Evolutionary conservation across 2,888 invertebrate species (phyloP), one percentile per base, ranked within the genome.

Genomic region (Smittia aterrima): DNA sequence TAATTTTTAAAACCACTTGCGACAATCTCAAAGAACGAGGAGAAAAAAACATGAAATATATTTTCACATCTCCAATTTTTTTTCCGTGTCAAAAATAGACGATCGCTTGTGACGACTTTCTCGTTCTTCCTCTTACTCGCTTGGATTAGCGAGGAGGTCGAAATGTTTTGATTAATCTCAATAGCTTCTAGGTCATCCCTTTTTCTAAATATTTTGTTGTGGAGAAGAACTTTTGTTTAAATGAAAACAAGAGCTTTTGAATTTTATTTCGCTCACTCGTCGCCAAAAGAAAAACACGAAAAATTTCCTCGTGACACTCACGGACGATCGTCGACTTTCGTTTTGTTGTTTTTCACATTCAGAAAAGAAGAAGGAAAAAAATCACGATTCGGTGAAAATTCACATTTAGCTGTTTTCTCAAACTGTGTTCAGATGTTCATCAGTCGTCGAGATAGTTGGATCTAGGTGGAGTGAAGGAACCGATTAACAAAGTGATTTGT

Each of bases 401-500:
- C 22, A 58, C 58, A 58, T 58, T 22, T 18, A 58, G 58, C 18
- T 22, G 58, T 22, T 58, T 58, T 58, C 47, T 38, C 16, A 47
- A 58, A 22, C 58, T 58, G 58, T 47, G 47, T 22, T 71, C 70
- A 71, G 70, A 54, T 54, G 70, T 13, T 22, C 54, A 71, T 71
- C 70, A 71, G 70, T 54, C 54, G 54, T 54, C 27, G 70, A 41
- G 47, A 20, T n/a, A 20, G 40, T 47, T 41, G 41, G 68, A 47
- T n/a, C 58, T 2, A 32, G 32, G 32, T 32, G 32, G 32, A 47
- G 47, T 47, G 62, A 22, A 53, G n/a, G 16, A 58, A 58, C 7
- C 58, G n/a, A 71, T 54, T 71, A 68, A 22, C n/a, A 41, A 41
- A 68, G 41, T 68, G 41, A 68, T 68, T 41, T 41, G 68, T 68